Evolutionary conservation across 2,888 invertebrate species (phyloP), one percentile per base, ranked within the genome.

Genomic region (Odiellus spinosus): DNA sequence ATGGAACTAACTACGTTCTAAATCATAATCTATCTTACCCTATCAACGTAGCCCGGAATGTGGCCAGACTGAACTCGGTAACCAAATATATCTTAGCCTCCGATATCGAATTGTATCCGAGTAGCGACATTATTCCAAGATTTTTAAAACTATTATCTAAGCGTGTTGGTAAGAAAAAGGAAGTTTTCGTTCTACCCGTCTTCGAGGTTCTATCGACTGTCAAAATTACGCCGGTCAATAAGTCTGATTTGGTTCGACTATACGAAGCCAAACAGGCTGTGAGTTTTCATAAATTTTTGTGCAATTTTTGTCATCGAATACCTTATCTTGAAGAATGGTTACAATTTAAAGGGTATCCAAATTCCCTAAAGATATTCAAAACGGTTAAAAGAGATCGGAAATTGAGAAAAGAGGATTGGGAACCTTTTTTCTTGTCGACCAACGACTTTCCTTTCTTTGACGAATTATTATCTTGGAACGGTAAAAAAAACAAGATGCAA

Each of bases 221-320:
- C 6, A 14, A 36, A 36, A 14, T 12, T 15, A 26, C 26, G 26
- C 38, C 38, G 1, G 12, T 5, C 14, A 77, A 77, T 55, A 85
- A 85, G 66, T 77, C 77, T 8, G 74, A 78, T 59, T 70, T 74
- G 60, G 70, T 72, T 15, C 45, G 52, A 53, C 82, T 86, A 78
- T 66, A 88, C 59, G 71, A 73, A 49, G 75, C 75, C 43, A 80
- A 81, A 51, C 76, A 79, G 34, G 87, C 85, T n/a, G 80, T 88
- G 62, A 83, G 85, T 34, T 90, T 90, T 67, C 90, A 90, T 66
- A 85, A 87, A 63, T 81, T 78, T 59, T 76, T 88, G 44, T 88
- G 87, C 61, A 77, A 86, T 2, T 77, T 78, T 53, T 90, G 88
- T 64, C 88, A 88, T 65, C 82, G 48, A 18, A 56, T 59, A 32